Evolutionary conservation across 2,888 invertebrate genomes (phyloP).

Genomic region (Saturnia pavonia): DNA sequence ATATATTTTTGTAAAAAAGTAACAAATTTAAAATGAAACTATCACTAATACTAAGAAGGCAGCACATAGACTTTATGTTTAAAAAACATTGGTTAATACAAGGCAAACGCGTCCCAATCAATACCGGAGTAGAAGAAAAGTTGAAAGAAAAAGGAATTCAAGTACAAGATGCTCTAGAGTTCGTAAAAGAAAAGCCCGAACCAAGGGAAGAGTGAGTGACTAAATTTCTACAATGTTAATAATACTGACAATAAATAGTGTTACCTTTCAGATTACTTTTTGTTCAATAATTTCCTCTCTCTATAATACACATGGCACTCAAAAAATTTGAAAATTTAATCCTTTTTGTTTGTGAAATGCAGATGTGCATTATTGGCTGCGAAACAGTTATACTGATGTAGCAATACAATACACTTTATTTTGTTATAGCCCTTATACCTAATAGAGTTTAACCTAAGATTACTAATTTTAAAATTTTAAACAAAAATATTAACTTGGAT

Average conservation of each 20-base stretch:
- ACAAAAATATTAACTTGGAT: too few relatives aligned
- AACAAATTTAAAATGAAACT: slow-evolving; percentile 81
- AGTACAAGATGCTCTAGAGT: slow-evolving; percentile 83
- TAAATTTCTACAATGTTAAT: neutral
- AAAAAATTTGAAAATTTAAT: too few relatives aligned
- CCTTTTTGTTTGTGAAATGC: too few relatives aligned
- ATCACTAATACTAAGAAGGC: slow-evolving; percentile 82
- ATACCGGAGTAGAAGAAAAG: slow-evolving; percentile 79
- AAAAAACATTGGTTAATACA: slow-evolving; percentile 87
- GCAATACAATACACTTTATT: too few relatives aligned
- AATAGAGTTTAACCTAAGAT: too few relatives aligned
- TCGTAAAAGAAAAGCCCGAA: slow-evolving; percentile 70
- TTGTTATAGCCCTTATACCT: too few relatives aligned
- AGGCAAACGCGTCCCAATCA: slow-evolving; percentile 81
- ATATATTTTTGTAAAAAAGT: slow-evolving; percentile 15
- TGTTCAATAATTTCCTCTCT: too few relatives aligned
- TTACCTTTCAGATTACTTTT: neutral
- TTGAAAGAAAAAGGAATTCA: slow-evolving; percentile 82
- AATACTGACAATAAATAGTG: neutral
- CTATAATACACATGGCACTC: too few relatives aligned
- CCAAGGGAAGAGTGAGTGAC: slow-evolving; percentile 50
- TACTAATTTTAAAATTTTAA: too few relatives aligned
- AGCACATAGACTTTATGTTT: slow-evolving; percentile 88
- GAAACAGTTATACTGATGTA: too few relatives aligned
- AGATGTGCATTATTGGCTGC: too few relatives aligned